Evolutionary conservation across 53 echinoderm and acorn worm species (phyloP).

Genomic region (Mesocentrotus franciscanus): DNA sequence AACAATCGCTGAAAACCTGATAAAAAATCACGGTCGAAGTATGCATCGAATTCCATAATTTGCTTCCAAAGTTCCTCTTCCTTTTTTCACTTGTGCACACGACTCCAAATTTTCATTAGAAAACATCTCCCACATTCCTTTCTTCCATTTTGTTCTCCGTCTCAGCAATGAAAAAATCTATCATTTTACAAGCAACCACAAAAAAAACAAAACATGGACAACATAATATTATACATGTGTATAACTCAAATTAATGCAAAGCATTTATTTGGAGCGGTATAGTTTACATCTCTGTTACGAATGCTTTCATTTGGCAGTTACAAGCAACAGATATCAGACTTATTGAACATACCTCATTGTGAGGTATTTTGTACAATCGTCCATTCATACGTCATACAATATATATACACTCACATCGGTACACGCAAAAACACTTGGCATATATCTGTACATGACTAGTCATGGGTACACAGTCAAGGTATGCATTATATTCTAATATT

Average conservation of each 20-base stretch:
- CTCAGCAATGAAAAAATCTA: not conserved
- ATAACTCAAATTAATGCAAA: conserved; percentile 14
- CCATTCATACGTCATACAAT: not conserved
- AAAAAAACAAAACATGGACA: not conserved
- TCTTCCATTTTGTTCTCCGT: not conserved
- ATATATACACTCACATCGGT: not conserved
- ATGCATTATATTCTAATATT: not conserved
- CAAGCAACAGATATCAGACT: conserved; percentile 16
- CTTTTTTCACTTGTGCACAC: too few relatives aligned
- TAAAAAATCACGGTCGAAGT: too few relatives aligned
- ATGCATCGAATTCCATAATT: too few relatives aligned
- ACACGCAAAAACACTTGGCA: not conserved
- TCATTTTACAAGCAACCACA: not conserved
- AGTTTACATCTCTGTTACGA: not conserved
- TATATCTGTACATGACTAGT: not conserved
- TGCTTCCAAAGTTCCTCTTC: too few relatives aligned
- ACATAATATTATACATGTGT: not conserved
- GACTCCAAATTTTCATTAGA: too few relatives aligned
- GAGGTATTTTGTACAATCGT: not conserved
- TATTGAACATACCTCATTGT: not conserved
- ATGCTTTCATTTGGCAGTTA: conserved; percentile 30
- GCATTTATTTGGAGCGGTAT: conserved; percentile 3
- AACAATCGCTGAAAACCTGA: too few relatives aligned
- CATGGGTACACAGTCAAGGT: not conserved
- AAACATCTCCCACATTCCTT: not conserved